Conservation (phyloP, 2,797 vertebrate species). For the Acanthurus tractus region DNA sequence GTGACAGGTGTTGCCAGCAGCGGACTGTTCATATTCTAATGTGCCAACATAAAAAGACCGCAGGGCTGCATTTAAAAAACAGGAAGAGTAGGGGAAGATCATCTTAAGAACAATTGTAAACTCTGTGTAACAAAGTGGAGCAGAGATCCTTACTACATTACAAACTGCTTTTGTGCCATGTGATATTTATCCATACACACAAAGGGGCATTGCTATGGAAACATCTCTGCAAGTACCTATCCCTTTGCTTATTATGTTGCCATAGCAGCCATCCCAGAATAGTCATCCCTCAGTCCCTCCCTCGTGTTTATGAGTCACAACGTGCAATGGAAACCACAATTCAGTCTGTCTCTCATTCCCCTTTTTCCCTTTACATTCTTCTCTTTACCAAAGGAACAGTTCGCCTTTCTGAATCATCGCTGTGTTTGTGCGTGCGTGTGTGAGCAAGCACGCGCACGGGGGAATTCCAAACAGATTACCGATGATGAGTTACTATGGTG, state of each 20-base stretch:
- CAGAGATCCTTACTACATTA: conserved; percentile 61
- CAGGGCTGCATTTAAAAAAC: background rate
- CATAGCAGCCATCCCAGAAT: conserved; percentile 89
- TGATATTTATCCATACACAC: conserved; percentile 84
- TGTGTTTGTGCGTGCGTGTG: conserved; percentile 39
- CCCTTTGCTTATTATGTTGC: conserved; percentile 89
- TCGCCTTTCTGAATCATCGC: conserved; percentile 76
- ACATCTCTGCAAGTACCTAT: conserved; percentile 80
- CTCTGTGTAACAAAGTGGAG: conserved; percentile 36
- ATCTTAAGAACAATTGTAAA: conserved; percentile 34
- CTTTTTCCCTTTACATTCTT: conserved; percentile 78
- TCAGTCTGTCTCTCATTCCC: conserved; percentile 84
- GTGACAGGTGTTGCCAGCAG: conserved; percentile 47
- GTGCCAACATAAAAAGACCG: conserved; percentile 1
- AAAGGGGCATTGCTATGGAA: conserved; percentile 82
- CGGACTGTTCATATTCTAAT: background rate
- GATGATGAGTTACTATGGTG: conserved; percentile 79
- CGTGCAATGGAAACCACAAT: conserved; percentile 87
- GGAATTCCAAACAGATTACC: conserved; percentile 81
- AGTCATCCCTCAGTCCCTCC: conserved; percentile 79
- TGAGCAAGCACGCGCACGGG: conserved; percentile 47
- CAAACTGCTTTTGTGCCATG: conserved; percentile 74
- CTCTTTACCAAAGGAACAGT: conserved; percentile 71
- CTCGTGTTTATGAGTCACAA: conserved; percentile 88
- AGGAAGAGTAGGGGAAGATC: background rate